A percentile compares a stretch with the other conserved stretches of the same genome.
Conservation (phyloP, 1,140 invertebrate species). For the Teleogryllus occipitalis region DNA sequence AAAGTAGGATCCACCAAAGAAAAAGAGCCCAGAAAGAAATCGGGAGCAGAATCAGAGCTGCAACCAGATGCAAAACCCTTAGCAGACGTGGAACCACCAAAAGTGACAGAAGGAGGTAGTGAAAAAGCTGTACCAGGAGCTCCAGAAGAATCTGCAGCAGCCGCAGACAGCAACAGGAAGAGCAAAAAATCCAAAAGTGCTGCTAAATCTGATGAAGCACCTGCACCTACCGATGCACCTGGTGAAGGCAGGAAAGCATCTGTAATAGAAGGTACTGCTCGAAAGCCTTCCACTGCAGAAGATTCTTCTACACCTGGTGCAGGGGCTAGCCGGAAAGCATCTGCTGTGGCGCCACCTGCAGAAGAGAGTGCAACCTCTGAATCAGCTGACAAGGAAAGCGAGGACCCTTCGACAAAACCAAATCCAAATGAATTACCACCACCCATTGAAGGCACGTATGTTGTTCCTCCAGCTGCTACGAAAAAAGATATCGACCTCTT, state of each 20-base stretch:
- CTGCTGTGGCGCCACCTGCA: background rate
- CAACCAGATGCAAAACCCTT: background rate
- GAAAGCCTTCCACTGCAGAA: background rate
- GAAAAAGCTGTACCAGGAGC: background rate
- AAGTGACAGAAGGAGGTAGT: background rate
- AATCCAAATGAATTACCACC: background rate
- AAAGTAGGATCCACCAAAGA: background rate
- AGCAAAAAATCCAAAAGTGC: background rate
- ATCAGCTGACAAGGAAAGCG: background rate
- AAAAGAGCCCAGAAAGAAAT: background rate
- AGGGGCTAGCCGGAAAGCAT: background rate
- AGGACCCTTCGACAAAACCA: background rate
- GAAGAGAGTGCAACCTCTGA: background rate
- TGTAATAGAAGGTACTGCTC: background rate
- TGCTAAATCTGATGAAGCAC: background rate
- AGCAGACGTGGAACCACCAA: background rate
- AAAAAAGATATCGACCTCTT: background rate
- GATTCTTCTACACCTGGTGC: background rate
- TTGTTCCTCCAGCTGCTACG: slow-evolving; percentile 1
- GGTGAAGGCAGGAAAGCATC: background rate
- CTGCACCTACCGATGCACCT: background rate
- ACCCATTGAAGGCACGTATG: background rate
- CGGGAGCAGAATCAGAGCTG: background rate
- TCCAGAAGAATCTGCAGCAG: background rate
- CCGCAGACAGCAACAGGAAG: background rate